phyloP scores from a whole-genome alignment of 1,140 invertebrate species.

The Nebria ingens region DNA sequence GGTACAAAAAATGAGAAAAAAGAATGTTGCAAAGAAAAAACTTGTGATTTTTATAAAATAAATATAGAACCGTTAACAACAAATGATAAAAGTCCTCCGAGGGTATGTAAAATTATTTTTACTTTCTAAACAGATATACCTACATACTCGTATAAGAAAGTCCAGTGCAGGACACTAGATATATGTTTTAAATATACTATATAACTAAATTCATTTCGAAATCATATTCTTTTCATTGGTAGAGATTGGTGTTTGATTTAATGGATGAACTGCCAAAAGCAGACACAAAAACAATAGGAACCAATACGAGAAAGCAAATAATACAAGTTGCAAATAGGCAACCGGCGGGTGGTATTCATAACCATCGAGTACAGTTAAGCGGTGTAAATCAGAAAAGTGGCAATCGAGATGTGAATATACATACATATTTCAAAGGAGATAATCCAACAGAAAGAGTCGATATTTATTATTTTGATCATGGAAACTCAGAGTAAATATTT shows the following conservation, averaged over 20 bases:
- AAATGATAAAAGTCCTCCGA: constrained; percentile 22
- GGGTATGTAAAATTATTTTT: constrained; percentile 18
- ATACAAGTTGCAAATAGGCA: not conserved
- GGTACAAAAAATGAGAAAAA: not conserved
- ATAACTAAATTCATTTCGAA: too few relatives aligned
- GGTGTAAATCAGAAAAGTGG: not conserved
- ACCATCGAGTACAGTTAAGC: constrained; percentile 16
- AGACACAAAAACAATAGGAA: constrained; percentile 16
- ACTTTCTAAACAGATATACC: not conserved
- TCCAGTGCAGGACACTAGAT: too few relatives aligned
- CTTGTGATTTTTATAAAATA: constrained; percentile 27
- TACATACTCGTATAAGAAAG: too few relatives aligned
- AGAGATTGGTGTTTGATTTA: constrained; percentile 28
- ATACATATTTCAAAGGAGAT: constrained; percentile 16
- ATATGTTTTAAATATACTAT: not conserved
- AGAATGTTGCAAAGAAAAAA: not conserved
- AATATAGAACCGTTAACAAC: constrained; percentile 23
- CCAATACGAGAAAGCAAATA: constrained; percentile 19
- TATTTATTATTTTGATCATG: constrained; percentile 58
- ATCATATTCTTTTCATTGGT: constrained; percentile 1
- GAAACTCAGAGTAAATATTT: constrained; percentile 43
- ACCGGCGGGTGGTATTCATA: constrained; percentile 11
- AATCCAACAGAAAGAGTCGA: constrained; percentile 38
- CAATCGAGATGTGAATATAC: constrained; percentile 12
- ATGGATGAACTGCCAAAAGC: constrained; percentile 24